Evolutionary conservation across 2,888 invertebrate genomes (phyloP).

Genomic region (Eurytoma californica): DNA sequence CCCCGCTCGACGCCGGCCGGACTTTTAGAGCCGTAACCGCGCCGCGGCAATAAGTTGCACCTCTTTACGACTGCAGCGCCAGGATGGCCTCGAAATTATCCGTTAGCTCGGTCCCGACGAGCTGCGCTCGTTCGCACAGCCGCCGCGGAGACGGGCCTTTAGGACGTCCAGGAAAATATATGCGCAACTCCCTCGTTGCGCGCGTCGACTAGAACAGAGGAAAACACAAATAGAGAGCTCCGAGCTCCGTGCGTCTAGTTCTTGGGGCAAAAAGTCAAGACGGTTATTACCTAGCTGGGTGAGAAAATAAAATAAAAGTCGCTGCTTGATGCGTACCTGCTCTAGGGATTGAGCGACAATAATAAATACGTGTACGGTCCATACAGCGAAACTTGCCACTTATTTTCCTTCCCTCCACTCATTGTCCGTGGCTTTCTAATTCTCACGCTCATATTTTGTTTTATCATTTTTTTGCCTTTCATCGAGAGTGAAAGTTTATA

Average conservation of each 20-base stretch:
- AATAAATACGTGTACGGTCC: slow-evolving; percentile 1
- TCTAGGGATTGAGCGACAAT: slow-evolving; percentile 18
- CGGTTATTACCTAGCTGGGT: neutral
- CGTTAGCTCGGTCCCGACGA: slow-evolving; percentile 45
- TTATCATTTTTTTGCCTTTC: too few species aligned
- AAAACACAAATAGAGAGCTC: neutral
- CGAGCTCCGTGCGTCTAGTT: too few species aligned
- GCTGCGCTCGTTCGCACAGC: slow-evolving; percentile 26
- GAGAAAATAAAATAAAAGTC: neutral
- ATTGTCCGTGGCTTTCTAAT: slow-evolving; percentile 31
- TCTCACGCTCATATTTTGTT: slow-evolving; percentile 35
- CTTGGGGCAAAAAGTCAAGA: too few species aligned
- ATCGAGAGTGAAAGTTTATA: too few species aligned
- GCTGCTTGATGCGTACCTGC: slow-evolving; percentile 27
- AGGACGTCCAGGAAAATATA: slow-evolving; percentile 8
- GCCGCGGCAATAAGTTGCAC: slow-evolving; percentile 65
- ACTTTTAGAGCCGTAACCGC: slow-evolving; percentile 60
- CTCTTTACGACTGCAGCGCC: slow-evolving; percentile 63
- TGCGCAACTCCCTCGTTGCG: neutral
- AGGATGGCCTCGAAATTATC: slow-evolving; percentile 54
- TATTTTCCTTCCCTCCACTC: neutral
- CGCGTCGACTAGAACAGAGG: neutral
- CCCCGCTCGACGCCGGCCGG: neutral
- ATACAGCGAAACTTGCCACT: too few species aligned
- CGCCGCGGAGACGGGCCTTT: neutral